These are phyloP conservation scores for Esox masquinongy DNA, from an alignment of 2,797 vertebrate species.

Conservation along the genomic window DNA sequence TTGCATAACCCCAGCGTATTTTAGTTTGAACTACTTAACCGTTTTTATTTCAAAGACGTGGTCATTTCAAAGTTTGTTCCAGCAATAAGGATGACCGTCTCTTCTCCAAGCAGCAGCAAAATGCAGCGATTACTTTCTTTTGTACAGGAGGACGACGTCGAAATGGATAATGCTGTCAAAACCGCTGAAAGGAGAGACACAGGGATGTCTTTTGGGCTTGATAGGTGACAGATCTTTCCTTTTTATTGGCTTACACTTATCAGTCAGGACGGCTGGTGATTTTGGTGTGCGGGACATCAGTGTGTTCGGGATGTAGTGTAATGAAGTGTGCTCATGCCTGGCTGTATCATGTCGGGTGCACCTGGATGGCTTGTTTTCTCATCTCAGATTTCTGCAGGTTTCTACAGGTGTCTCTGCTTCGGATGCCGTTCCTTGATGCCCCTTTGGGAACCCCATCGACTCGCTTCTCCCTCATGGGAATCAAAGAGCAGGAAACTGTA, in stretches of 20 bases:
- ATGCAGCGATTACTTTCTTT: neutral
- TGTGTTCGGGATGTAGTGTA: neutral
- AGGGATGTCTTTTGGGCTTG: neutral
- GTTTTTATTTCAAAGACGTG: neutral
- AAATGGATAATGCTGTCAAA: neutral
- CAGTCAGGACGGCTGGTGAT: neutral
- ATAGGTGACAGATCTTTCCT: neutral
- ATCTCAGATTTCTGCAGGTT: neutral
- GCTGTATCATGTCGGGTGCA: neutral
- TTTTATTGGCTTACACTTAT: neutral
- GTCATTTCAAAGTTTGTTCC: neutral
- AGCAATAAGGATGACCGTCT: neutral
- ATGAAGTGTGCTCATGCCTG: neutral
- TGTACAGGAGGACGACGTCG: neutral
- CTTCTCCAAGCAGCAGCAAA: neutral
- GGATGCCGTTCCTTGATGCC: neutral
- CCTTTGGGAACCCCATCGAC: neutral
- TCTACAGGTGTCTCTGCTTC: neutral
- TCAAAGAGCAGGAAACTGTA: neutral
- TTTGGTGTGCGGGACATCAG: neutral
- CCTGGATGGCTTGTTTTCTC: neutral
- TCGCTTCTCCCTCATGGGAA: neutral
- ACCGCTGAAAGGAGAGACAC: neutral
- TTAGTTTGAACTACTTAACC: neutral
- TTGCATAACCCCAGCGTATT: too few species aligned